phyloP scores from a whole-genome alignment of 2,113 vertebrate genomes.

The Egretta garzetta region DNA sequence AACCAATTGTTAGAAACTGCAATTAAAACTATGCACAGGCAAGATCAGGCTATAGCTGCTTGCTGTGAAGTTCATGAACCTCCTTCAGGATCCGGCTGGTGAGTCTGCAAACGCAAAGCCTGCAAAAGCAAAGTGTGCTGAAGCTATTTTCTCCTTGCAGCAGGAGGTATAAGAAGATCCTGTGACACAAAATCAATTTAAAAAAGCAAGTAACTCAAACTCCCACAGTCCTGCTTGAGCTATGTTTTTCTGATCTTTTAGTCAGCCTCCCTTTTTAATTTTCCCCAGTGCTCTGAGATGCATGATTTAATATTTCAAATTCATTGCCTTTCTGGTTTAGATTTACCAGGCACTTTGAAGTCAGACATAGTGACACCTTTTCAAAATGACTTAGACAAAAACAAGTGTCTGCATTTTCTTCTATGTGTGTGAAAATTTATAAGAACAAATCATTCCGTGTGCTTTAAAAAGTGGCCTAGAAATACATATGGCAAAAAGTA shows the following conservation, averaged over 20 bases:
- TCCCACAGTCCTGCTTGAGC: not conserved
- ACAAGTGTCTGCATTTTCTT: not conserved
- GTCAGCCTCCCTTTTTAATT: not conserved
- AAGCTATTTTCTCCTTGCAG: not conserved
- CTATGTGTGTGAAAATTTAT: not conserved
- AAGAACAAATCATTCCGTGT: not conserved
- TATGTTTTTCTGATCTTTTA: not conserved
- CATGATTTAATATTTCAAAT: slow-evolving; percentile 3
- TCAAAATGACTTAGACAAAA: not conserved
- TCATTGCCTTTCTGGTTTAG: not conserved
- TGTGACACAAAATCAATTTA: not conserved
- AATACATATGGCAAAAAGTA: not conserved
- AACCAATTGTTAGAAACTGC: not conserved
- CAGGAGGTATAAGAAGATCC: not conserved
- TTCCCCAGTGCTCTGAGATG: not conserved
- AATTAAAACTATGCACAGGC: not conserved
- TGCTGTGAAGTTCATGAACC: not conserved
- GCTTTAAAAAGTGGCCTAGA: not conserved
- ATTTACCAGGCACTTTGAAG: slow-evolving; percentile 7
- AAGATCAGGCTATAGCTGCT: not conserved
- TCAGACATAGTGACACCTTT: not conserved
- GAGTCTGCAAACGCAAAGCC: not conserved
- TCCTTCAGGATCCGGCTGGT: not conserved
- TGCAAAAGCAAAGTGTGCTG: not conserved
- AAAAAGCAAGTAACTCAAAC: not conserved